Conservation (phyloP, 2,113 vertebrate genomes). For the Haplochromis burtoni region DNA sequence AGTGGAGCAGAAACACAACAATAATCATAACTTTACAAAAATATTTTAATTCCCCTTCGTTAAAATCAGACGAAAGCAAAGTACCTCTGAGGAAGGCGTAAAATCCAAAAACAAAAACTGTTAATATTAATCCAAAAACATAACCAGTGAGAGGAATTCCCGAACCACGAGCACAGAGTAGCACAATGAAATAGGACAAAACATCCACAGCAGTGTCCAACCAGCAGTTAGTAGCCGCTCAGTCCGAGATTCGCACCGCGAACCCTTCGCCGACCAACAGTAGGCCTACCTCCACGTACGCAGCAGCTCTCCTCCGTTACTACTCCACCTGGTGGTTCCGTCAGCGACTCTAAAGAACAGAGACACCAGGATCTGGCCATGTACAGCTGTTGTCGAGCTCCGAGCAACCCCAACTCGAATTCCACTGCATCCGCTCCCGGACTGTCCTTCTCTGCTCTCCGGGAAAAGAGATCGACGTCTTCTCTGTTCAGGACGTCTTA, state of each 20-base stretch:
- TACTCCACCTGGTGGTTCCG: not conserved
- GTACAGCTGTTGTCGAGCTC: not conserved
- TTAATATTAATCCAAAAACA: not conserved
- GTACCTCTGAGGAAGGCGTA: fast-evolving
- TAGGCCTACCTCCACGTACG: not conserved
- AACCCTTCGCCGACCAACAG: not conserved
- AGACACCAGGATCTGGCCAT: not conserved
- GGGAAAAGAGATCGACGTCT: not conserved
- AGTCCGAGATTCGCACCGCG: not conserved
- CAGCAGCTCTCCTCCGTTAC: not conserved
- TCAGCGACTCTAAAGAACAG: not conserved
- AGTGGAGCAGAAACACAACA: not conserved
- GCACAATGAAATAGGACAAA: not conserved
- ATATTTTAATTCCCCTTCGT: not conserved
- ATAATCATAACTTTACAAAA: not conserved
- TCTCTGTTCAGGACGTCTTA: not conserved
- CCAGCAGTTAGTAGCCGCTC: not conserved
- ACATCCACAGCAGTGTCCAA: not conserved
- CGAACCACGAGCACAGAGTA: fast-evolving
- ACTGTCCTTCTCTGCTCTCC: not conserved
- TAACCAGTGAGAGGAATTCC: not conserved
- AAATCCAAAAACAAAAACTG: not conserved
- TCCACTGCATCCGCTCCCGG: not conserved
- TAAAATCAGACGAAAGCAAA: not conserved
- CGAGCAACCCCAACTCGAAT: not conserved